These are phyloP conservation scores for Stenurella melanura DNA, from an alignment of 2,888 invertebrate species.

Conservation along the genomic window DNA sequence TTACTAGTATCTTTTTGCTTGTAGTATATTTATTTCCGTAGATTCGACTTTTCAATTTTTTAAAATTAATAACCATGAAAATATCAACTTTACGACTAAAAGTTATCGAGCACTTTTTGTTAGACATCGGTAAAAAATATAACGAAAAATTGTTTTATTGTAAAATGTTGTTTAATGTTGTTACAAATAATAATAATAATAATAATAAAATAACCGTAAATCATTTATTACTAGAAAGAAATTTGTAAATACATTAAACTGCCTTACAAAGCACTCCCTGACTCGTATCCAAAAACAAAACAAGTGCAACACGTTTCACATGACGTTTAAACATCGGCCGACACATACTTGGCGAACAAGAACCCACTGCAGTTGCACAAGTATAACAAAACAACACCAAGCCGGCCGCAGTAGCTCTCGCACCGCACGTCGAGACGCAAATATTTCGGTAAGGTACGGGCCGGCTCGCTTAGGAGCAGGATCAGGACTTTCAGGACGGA, in stretches of 20 bases:
- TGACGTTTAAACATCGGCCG: conserved; percentile 32
- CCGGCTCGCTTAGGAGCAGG: conserved; percentile 25
- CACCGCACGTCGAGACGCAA: conserved; percentile 32
- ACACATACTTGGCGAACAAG: conserved; percentile 17
- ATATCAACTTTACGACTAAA: no score
- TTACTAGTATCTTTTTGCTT: no score
- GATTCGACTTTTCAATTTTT: no score
- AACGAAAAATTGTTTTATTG: no score
- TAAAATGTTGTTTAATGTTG: no score
- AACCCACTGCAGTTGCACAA: conserved; percentile 47
- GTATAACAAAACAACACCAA: conserved; percentile 43
- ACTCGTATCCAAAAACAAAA: conserved; percentile 32
- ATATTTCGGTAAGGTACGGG: conserved; percentile 40
- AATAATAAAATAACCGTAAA: no score
- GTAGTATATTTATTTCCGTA: no score
- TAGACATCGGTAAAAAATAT: no score
- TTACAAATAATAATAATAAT: no score
- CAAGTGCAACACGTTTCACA: conserved; percentile 44
- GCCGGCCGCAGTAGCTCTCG: conserved; percentile 15
- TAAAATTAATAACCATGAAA: no score
- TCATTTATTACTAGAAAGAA: neutral
- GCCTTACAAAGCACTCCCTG: neutral
- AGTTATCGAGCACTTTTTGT: no score
- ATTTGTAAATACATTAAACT: neutral
- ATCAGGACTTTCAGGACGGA: neutral